Base-by-base conservation (phyloP, 2,888 invertebrate species). In the Acanthacorydalis orientalis region DNA sequence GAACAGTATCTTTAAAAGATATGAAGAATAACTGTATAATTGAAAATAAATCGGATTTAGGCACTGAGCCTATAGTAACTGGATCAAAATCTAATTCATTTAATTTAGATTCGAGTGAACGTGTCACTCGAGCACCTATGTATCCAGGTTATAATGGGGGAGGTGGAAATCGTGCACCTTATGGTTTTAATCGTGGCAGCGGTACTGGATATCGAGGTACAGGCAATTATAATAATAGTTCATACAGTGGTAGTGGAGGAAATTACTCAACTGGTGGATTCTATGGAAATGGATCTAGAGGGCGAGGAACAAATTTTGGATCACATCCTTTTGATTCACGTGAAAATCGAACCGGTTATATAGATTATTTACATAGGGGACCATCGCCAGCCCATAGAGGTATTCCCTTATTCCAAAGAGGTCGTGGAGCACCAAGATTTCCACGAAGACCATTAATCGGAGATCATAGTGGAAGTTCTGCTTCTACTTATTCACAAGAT, bases 71-170 rank as follows among this genome's bases (percentile, higher is more conserved):
- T 37, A 31, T 15, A 50, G 50, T 23, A 23, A 23, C 23, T 38
- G 40, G 44, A 8, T 48, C 38, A 10, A 46, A 50, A 16, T 40
- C 42, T 6, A 37, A 9, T 14, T n/a, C n/a, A 1, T 37, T 37
- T 7, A 10, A 37, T 12, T 37, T 37, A 14, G 37, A 35, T n/a
- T n/a, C 12, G 2, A 37, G 10, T 2, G 37, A 37, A 12, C n/a
- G 37, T 12, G 37, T 65, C 2, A 65, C 63, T 23, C 69, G 77
- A 57, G 74, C 72, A 11, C 82, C 83, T 1, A 70, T 79, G 59
- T 78, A 80, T 59, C 77, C 78, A 16, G 77, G 75, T 7, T 70
- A 74, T 46, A 71, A 73, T 2, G 69, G 73, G 2, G 68, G 69
- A 7, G 65, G 69, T 37, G 65, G 69, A 38, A 54, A 53, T 9